A percentile compares a stretch with the other conserved stretches of the same genome.
These are phyloP conservation scores for Delia radicum DNA, from an alignment of 1,140 invertebrate species.

Conservation along the genomic window DNA sequence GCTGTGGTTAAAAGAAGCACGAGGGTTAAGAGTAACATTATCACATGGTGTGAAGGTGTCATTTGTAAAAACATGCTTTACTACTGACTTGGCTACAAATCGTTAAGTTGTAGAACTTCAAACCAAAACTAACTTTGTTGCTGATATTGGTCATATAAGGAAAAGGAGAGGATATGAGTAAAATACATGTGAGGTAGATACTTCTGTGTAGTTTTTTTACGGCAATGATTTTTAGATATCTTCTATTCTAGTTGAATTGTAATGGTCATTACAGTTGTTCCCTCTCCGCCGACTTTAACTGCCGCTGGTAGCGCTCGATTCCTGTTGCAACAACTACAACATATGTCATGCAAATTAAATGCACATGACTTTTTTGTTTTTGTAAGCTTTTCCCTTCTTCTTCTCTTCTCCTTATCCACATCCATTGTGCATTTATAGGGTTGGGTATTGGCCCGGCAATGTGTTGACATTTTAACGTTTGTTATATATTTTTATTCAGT, in stretches of 20 bases:
- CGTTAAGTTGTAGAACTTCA: constrained; percentile 28
- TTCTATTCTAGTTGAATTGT: neutral
- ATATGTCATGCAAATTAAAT: constrained; percentile 44
- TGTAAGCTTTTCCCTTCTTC: neutral
- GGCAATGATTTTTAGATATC: neutral
- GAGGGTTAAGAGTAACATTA: neutral
- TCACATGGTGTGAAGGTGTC: constrained; percentile 43
- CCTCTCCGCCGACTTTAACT: neutral
- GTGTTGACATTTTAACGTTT: neutral
- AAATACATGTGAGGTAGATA: too few relatives aligned
- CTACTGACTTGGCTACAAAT: constrained; percentile 46
- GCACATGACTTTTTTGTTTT: constrained; percentile 33
- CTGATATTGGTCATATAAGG: constrained; percentile 23
- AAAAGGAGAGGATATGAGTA: too few relatives aligned
- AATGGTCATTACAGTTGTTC: neutral
- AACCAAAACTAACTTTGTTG: constrained; percentile 6
- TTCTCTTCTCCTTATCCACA: neutral
- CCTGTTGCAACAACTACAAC: neutral
- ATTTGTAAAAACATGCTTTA: constrained; percentile 51
- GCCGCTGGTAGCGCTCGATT: too few relatives aligned
- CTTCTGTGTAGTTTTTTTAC: neutral
- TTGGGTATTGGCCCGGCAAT: neutral
- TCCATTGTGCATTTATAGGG: neutral
- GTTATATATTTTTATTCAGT: neutral
- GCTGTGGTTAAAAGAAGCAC: neutral